Conservation (phyloP, 1,140 invertebrate species). For the Thaumetopoea pityocampa region DNA sequence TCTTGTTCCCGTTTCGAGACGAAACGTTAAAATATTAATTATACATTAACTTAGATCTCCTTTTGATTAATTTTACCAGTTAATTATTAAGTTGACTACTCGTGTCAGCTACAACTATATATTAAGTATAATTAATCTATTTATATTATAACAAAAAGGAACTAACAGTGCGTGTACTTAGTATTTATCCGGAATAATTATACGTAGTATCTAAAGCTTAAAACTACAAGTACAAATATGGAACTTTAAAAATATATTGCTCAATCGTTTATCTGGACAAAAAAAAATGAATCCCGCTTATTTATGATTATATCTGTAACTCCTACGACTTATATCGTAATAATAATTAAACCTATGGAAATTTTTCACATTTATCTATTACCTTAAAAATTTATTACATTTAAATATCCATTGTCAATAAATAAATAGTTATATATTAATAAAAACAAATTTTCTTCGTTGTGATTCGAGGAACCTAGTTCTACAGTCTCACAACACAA, state of each 20-base stretch:
- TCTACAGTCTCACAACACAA: slow-evolving; percentile 12
- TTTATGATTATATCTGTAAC: slow-evolving; percentile 9
- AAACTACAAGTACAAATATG: slow-evolving; percentile 24
- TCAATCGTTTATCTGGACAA: slow-evolving; percentile 1
- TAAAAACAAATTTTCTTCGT: slow-evolving; percentile 31
- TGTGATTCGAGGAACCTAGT: slow-evolving; percentile 29
- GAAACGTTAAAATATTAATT: background rate
- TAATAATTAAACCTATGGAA: slow-evolving; percentile 58
- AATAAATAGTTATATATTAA: slow-evolving; percentile 74
- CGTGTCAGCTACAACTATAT: slow-evolving; percentile 23
- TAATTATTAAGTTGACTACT: slow-evolving; percentile 2
- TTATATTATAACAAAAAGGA: slow-evolving; percentile 61
- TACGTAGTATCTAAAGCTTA: slow-evolving; percentile 42
- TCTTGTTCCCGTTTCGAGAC: background rate
- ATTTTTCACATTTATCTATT: slow-evolving; percentile 47
- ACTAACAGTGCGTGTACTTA: slow-evolving; percentile 63
- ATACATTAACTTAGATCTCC: slow-evolving; percentile 3
- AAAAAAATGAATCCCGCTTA: slow-evolving; percentile 5
- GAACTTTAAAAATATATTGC: background rate
- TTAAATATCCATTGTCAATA: slow-evolving; percentile 65
- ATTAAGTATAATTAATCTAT: slow-evolving; percentile 13
- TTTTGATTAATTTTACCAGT: slow-evolving; percentile 5
- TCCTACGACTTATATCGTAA: slow-evolving; percentile 12
- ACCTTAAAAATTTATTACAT: slow-evolving; percentile 43
- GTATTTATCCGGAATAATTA: slow-evolving; percentile 53